phyloP scores from a whole-genome alignment of 2,113 vertebrate species.

The Lontra canadensis region DNA sequence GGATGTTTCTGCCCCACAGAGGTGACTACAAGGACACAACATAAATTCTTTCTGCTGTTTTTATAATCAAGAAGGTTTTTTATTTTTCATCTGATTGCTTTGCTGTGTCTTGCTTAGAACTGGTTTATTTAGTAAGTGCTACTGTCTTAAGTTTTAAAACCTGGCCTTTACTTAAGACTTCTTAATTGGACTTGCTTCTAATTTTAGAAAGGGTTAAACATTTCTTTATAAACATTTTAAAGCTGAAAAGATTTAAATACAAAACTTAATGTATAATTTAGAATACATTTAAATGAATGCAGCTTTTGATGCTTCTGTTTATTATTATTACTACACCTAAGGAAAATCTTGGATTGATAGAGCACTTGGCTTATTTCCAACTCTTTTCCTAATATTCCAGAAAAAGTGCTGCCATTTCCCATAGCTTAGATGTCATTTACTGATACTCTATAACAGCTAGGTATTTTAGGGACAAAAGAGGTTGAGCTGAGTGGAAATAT shows the following conservation, averaged over 20 bases:
- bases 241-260: not conserved
- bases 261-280: not conserved
- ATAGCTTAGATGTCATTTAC: constrained; percentile 3
- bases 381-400: not conserved
- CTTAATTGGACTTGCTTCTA: not conserved
- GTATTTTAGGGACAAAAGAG: constrained; percentile 33
- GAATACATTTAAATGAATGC: constrained; percentile 20
- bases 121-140: constrained; percentile 11
- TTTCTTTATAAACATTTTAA: constrained; percentile 44
- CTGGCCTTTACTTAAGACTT: not conserved
- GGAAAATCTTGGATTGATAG: not conserved
- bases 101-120: not conserved
- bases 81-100: not conserved
- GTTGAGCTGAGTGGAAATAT: not conserved
- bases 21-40: not conserved
- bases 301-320: constrained; percentile 1
- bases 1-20: not conserved
- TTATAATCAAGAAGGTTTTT: not conserved
- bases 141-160: not conserved
- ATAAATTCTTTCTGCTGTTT: constrained; percentile 15
- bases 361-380: not conserved
- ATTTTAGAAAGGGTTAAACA: not conserved
- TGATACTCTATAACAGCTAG: not conserved
- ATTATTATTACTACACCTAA: not conserved
- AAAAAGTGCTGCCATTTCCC: constrained; percentile 9